phyloP scores from a whole-genome alignment of 2,797 vertebrate species.

The Sebastes ruberrimus region DNA sequence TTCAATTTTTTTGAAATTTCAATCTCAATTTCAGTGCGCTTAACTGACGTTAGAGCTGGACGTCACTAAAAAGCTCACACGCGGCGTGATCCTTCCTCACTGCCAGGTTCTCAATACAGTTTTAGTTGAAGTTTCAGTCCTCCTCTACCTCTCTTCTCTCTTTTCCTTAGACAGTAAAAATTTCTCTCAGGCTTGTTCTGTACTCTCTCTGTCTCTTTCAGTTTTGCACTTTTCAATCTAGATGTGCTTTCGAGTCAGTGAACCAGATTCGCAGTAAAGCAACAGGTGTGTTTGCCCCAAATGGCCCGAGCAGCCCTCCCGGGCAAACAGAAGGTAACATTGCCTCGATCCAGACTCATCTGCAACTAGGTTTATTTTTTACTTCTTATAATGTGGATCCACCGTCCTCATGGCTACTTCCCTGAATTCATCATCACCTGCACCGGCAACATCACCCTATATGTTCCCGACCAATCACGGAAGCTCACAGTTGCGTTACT shows the following conservation, averaged over 20 bases:
- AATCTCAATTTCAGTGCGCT: conserved; percentile 5
- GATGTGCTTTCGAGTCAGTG: conserved; percentile 40
- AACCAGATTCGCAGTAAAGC: conserved; percentile 14
- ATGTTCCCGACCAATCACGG: not conserved
- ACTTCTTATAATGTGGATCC: not conserved
- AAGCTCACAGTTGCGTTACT: not conserved
- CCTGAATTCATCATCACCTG: conserved; percentile 13
- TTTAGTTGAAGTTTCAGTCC: not conserved
- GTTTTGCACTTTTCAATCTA: conserved; percentile 40
- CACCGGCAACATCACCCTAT: not conserved
- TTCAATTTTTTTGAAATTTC: not conserved
- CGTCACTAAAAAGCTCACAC: not conserved
- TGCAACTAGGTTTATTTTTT: not conserved
- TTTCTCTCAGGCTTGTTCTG: conserved; percentile 18
- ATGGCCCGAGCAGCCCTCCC: not conserved
- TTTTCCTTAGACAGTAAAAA: not conserved
- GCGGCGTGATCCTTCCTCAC: not conserved
- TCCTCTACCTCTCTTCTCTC: not conserved
- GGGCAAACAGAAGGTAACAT: conserved; percentile 32
- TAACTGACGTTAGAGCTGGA: conserved; percentile 1
- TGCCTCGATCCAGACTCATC: not conserved
- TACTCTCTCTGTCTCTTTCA: conserved; percentile 16
- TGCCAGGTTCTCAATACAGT: not conserved
- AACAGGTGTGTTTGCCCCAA: conserved; percentile 45
- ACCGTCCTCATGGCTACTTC: not conserved